phyloP scores from a whole-genome alignment of 1,140 invertebrate genomes.

The Phocides pigmalion region DNA sequence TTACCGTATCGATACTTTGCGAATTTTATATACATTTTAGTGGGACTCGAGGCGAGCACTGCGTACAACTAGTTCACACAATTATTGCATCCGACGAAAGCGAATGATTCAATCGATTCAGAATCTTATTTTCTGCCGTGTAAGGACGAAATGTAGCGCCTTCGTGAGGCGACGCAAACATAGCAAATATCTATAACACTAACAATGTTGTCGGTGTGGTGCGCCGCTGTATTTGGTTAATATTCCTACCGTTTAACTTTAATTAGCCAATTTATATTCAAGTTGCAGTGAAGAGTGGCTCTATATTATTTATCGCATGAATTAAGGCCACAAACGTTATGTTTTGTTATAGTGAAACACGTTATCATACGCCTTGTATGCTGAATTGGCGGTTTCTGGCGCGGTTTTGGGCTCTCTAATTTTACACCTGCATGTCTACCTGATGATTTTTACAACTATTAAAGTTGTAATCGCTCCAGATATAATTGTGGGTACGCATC shows the following conservation, averaged over 20 bases:
- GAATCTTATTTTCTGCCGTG: conserved; percentile 24
- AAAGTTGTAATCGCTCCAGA: conserved; percentile 1
- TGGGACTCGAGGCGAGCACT: conserved; percentile 10
- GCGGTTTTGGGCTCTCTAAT: conserved; percentile 14
- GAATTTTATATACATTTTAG: conserved; percentile 31
- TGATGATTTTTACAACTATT: conserved; percentile 13
- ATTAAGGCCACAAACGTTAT: conserved; percentile 51
- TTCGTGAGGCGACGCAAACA: conserved; percentile 22
- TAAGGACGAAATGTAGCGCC: conserved; percentile 10
- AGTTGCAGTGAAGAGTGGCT: conserved; percentile 73
- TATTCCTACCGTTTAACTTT: conserved; percentile 69
- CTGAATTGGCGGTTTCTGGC: conserved; percentile 26
- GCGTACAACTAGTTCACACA: conserved; percentile 23
- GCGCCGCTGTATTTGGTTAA: conserved; percentile 59
- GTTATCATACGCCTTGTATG: conserved; percentile 22
- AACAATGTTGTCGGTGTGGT: conserved; percentile 27
- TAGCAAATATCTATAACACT: conserved; percentile 30
- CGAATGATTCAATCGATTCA: conserved; percentile 9
- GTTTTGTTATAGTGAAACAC: conserved; percentile 25
- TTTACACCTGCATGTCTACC: conserved; percentile 19
- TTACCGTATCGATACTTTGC: conserved; percentile 21
- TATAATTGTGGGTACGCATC: neutral
- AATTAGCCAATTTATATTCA: conserved; percentile 79
- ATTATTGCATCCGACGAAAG: conserved; percentile 25
- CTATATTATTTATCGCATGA: conserved; percentile 74